Base-by-base conservation (phyloP, 1,140 invertebrate species). In the Drosophila sechellia region DNA sequence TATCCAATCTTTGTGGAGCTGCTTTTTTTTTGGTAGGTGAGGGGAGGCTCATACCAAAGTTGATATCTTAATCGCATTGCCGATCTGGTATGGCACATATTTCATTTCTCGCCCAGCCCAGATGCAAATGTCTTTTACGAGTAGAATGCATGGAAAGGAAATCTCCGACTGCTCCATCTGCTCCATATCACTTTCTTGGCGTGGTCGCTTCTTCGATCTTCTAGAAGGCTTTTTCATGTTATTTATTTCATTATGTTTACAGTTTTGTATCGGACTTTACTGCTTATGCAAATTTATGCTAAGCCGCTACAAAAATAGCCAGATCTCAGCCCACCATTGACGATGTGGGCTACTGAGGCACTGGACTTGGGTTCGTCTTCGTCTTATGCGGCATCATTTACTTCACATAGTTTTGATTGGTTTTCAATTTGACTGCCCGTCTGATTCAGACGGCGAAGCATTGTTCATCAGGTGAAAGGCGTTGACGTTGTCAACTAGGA, bases 41-140 rank as follows among this genome's bases (percentile, higher is more conserved):
- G 17, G 37, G 37, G 35, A 37, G 46, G 52, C 39, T 48, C 43
- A 43, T 53, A 66, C 63, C 60, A 59, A 65, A 81, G 70, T 83
- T 83, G 79, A 83, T 89, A 83, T 86, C 81, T 86, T 86, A 86
- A 86, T 86, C 83, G 83, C 84, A 75, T 87, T 87, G 83, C 77
- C 68, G 81, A 84, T 84, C 80, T 80, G 70, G 49, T 54, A 37
- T 74, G 69, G 49, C 69, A 73, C 57, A 74, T 73, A 73, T 73
- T 72, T 73, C 71, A 74, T 74, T 74, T 74, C 69, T 73, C 65
- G 68, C 68, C 61, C 61, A 46, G 60, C 45, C 27, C 39, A 39
- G 15, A 56, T 66, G 60, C 72, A 76, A 76, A 76, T 76, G 72
- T 53, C 53, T 58, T 46, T 66, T 40, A 63, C 58, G 70, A 54